Evolutionary conservation across 2,888 invertebrate species (phyloP), one percentile per base, ranked within the genome.

Genomic region (Lasioglossum oenotherae): DNA sequence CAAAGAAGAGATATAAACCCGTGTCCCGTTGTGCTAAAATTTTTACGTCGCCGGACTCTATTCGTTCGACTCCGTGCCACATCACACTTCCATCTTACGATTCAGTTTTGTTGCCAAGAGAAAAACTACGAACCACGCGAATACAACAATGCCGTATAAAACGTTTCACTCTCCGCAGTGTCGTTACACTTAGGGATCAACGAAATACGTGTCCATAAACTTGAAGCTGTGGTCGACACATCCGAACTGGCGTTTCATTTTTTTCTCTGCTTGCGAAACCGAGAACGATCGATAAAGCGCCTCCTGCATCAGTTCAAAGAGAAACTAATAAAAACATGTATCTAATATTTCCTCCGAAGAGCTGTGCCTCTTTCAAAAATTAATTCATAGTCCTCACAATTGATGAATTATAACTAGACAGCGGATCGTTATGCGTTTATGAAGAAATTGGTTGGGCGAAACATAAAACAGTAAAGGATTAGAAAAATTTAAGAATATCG

Each of bases 241-340:
- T n/a, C 35, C 64, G 35, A 38, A 38, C 76, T 23, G 27, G 31
- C 41, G n/a, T 81, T 44, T 53, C 67, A 41, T 38, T 78, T 46
- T 46, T 41, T 16, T 27, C 64, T 1, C n/a, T 4, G 8, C 44
- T 35, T 27, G 27, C 53, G 14, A 14, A 46, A 46, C 38, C 14
- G 53, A 67, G 64, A 78, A 35, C 84, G 83, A 83, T 84, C 74
- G 74, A 78, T 78, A n/a, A 27, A 69, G 35, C 10, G 8, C 64
- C n/a, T n/a, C n/a, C n/a, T n/a, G 57, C 57, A n/a, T n/a, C 49
- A 6, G 19, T 49, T 19, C 19, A 19, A 49, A 19, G 19, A 19
- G 0, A 44, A 44, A 49, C 5, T 19, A 49, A 19, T 5, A 49
- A 5, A 46, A 49, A 49, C 19, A 6, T 14, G 19, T 6, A 49